Percentiles rank a stretch among this genome's conserved stretches.
Evolutionary conservation across 1,140 invertebrate genomes (phyloP).

Genomic region (Maniola jurtina): DNA sequence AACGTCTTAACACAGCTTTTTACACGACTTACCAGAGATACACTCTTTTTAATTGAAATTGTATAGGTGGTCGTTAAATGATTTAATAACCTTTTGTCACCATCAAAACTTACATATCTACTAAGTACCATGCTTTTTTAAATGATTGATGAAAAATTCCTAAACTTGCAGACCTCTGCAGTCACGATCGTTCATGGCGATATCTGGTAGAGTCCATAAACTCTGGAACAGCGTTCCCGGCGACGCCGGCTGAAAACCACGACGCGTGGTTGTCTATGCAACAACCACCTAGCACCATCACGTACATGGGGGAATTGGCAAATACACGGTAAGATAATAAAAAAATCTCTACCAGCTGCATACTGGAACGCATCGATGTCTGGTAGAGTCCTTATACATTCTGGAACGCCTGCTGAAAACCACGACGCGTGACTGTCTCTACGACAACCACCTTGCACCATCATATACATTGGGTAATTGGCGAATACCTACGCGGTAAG

Average conservation of each 20-base stretch:
- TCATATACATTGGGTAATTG: constrained; percentile 60
- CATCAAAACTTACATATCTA: too few relatives aligned
- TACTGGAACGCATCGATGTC: too few relatives aligned
- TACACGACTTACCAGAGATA: too few relatives aligned
- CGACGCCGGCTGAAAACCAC: constrained; percentile 63
- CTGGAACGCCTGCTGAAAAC: constrained; percentile 55
- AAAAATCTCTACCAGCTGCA: too few relatives aligned
- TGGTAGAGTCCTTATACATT: constrained; percentile 79
- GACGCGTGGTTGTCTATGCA: constrained; percentile 54
- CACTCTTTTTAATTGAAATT: too few relatives aligned
- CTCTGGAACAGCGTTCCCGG: constrained; percentile 67
- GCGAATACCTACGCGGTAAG: constrained; percentile 57
- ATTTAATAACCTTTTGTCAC: too few relatives aligned
- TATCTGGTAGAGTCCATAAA: constrained; percentile 81
- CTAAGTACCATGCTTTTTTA: too few relatives aligned
- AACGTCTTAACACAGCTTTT: too few relatives aligned
- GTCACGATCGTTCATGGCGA: constrained; percentile 82
- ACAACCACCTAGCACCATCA: constrained; percentile 28
- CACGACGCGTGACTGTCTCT: constrained; percentile 64
- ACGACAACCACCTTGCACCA: constrained; percentile 26
- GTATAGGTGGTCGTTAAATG: too few relatives aligned
- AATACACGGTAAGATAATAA: constrained; percentile 46
- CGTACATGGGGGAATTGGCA: constrained; percentile 62
- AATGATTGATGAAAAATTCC: background rate
- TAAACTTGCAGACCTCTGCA: constrained; percentile 80